Conservation (phyloP, 2,888 invertebrate genomes). For the Pogonocherus hispidulus region DNA sequence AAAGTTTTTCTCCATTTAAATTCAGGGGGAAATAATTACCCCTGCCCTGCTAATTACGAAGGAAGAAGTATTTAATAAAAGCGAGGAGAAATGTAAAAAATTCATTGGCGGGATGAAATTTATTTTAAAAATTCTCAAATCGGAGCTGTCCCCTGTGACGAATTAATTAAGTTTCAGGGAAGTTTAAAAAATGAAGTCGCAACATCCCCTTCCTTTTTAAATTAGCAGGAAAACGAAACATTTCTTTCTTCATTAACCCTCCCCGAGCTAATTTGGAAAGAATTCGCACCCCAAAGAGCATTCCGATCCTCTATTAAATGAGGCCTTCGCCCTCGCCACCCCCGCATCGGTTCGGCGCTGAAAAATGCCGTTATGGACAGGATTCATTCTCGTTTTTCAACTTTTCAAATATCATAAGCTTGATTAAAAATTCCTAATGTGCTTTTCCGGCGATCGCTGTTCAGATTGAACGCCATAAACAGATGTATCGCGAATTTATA, state of each 20-base stretch:
- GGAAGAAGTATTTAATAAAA: constrained; percentile 57
- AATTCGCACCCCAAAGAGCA: constrained; percentile 68
- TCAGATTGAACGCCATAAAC: not conserved
- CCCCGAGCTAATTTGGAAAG: constrained; percentile 69
- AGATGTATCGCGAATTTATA: not conserved
- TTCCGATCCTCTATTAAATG: constrained; percentile 64
- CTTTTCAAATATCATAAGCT: constrained; percentile 54
- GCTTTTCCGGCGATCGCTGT: constrained; percentile 2
- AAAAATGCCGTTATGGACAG: constrained; percentile 53
- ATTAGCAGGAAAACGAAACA: constrained; percentile 70
- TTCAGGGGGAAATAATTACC: constrained; percentile 44
- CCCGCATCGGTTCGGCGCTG: constrained; percentile 54
- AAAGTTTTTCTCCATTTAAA: constrained; percentile 38
- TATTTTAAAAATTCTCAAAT: constrained; percentile 64
- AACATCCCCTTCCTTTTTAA: constrained; percentile 65
- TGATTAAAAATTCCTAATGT: constrained; percentile 62
- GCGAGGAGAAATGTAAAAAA: constrained; percentile 62
- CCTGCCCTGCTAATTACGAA: constrained; percentile 42
- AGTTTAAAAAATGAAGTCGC: constrained; percentile 65
- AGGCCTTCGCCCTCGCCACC: constrained; percentile 52
- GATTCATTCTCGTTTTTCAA: constrained; percentile 63
- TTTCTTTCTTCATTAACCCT: constrained; percentile 70
- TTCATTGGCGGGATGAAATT: constrained; percentile 63
- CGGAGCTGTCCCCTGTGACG: constrained; percentile 65
- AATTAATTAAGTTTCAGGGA: constrained; percentile 68